Base-by-base conservation (phyloP, 2,797 vertebrate species). In the Bufotes viridis region DNA sequence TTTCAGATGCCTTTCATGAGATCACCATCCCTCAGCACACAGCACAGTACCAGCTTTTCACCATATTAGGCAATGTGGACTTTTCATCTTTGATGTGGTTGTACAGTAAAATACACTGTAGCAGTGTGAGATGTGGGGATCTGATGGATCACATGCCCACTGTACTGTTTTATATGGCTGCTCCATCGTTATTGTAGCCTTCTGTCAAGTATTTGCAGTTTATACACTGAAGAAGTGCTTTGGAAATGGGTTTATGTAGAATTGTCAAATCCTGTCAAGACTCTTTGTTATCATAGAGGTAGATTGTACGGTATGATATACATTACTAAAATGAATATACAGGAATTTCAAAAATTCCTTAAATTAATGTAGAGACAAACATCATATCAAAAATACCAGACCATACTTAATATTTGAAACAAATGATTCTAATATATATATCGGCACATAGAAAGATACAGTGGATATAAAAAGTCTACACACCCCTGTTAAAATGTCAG, bases 171-270 rank as follows among this genome's bases (percentile, higher is more conserved):
- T 83, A 34, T 26, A 69, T 18, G 15, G 8, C 14, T 72, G 34
- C 51, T 20, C 34, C 10, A 55, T 34, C 70, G 55, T 72, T 57
- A 72, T 26, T 29, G 17, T 24, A 82, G 55, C 81, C n/a, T 70
- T 82, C 69, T 15, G 55, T 24, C 18, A 55, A 83, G 26, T 83
- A 72, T 84, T 42, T 74, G 58, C 69, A n/a, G 24, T 84, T 42
- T 57, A 74, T 42, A 70, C 58, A 84, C 26, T 29, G 57, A 70
- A 20, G 53, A 22, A 75, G 69, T 75, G 82, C 15, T 60, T 82
- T 24, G 8, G 22, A 60, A 69, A 72, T 58, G 53, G 26, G 55
- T 84, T 24, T 29, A 74, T 72, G 51, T 13, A 9, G 22, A 58
- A 42, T 22, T 84, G 67, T 34, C 67, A 74, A 42, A 26, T 60